A percentile compares a stretch with the other conserved stretches of the same genome.
These are phyloP conservation scores for Drosophila trichaetosa DNA, from an alignment of 2,888 invertebrate species.

Conservation along the genomic window DNA sequence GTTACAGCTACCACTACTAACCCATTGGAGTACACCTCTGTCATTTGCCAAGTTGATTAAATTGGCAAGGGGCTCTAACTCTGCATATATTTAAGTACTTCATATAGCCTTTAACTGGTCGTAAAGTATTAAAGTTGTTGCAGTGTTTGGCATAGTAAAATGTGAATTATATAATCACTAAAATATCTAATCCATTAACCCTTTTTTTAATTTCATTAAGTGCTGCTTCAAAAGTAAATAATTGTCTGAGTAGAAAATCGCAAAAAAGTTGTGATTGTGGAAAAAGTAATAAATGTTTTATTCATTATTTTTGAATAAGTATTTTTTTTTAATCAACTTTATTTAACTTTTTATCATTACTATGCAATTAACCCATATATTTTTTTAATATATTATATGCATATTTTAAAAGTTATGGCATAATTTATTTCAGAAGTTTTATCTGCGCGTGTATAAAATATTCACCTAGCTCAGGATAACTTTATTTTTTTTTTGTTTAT, in stretches of 20 bases:
- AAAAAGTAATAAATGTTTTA: neutral
- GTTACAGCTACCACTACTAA: neutral
- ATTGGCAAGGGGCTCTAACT: neutral
- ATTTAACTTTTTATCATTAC: neutral
- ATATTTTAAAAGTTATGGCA: neutral
- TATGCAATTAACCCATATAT: neutral
- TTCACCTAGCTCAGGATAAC: too few species aligned
- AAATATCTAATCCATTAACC: too few species aligned
- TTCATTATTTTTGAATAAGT: neutral
- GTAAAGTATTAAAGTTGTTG: neutral
- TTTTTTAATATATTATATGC: neutral
- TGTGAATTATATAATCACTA: neutral
- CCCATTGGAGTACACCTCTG: slow-evolving; percentile 19
- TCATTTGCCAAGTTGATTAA: slow-evolving; percentile 22
- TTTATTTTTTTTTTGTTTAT: neutral
- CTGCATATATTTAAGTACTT: slow-evolving; percentile 1
- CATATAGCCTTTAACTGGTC: neutral
- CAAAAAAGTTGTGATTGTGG: neutral
- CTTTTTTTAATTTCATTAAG: neutral
- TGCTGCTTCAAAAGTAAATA: neutral
- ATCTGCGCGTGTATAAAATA: neutral
- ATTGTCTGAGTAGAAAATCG: neutral
- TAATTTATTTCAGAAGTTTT: neutral
- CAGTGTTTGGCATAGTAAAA: neutral
- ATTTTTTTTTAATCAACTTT: neutral